Conservation (phyloP, 37 sponge, comb jelly and placozoan genomes). For the Chondrosia reniformis region DNA sequence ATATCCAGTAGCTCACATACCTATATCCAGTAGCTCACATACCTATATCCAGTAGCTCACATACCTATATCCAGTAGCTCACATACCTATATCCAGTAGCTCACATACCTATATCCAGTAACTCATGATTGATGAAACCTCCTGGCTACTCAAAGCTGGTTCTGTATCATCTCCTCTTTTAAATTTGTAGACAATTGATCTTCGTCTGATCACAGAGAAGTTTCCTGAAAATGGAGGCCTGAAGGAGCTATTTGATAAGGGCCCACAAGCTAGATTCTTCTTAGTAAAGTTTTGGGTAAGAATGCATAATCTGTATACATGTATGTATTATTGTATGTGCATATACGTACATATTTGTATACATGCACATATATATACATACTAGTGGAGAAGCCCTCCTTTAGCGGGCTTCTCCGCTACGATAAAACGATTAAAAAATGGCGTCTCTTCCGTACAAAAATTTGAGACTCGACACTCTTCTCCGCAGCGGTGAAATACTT, state of each 20-base stretch:
- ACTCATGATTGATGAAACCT: too few relatives aligned
- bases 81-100: too few relatives aligned
- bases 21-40: too few relatives aligned
- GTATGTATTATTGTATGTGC: neutral
- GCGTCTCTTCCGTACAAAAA: too few relatives aligned
- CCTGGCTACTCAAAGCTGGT: neutral
- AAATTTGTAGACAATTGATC: slow-evolving; percentile 69
- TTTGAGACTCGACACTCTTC: neutral
- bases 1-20: too few relatives aligned
- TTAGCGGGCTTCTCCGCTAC: too few relatives aligned
- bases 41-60: too few relatives aligned
- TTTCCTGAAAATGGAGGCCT: slow-evolving; percentile 92
- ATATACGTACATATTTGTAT: neutral
- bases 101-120: too few relatives aligned
- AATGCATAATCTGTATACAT: neutral
- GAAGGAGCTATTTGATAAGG: slow-evolving; percentile 91
- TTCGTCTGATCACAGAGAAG: slow-evolving; percentile 88
- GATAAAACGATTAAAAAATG: too few relatives aligned
- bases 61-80: too few relatives aligned
- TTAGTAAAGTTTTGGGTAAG: slow-evolving; percentile 96
- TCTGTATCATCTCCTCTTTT: neutral
- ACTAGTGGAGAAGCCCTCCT: too few relatives aligned
- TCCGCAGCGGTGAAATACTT: too few relatives aligned
- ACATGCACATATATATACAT: slow-evolving; percentile 1
- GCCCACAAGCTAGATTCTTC: slow-evolving; percentile 91